Evolutionary conservation across 2,113 vertebrate genomes (phyloP).

Genomic region (Paradoxurus hermaphroditus): DNA sequence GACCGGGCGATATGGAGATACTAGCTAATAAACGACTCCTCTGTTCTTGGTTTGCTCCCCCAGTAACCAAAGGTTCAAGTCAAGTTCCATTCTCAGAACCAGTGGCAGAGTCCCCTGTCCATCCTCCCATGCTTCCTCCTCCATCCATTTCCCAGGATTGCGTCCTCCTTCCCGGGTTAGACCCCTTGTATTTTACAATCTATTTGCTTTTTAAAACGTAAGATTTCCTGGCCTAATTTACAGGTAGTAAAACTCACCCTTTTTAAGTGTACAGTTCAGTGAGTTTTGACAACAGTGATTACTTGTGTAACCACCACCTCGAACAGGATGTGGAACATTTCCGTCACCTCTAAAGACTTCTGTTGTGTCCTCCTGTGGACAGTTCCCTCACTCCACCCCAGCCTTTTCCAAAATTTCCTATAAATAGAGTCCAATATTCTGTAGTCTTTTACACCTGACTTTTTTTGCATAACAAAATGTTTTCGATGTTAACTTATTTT

Average conservation of each 20-base stretch:
- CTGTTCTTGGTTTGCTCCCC: background rate
- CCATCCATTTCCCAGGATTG: background rate
- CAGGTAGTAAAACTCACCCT: background rate
- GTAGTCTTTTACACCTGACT: background rate
- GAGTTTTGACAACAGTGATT: background rate
- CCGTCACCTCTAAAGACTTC: background rate
- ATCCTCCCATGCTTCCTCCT: rapidly evolving
- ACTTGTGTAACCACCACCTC: background rate
- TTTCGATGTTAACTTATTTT: background rate
- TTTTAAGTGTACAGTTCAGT: background rate
- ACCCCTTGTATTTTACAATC: background rate
- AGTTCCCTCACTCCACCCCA: background rate
- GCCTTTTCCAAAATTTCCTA: background rate
- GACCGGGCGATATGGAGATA: background rate
- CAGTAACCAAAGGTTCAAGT: background rate
- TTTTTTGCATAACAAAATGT: background rate
- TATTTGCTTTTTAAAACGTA: background rate
- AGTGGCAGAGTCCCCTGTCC: background rate
- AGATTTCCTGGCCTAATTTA: background rate
- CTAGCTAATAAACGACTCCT: background rate
- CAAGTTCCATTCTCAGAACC: background rate
- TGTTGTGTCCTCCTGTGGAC: background rate
- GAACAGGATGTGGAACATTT: background rate
- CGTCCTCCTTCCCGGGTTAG: too few species aligned
- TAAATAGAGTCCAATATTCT: background rate